Percentiles rank a stretch among this genome's conserved stretches.
Evolutionary conservation across 64 coral and sea anemone species (phyloP).

Genomic region (Platygyra sinensis): DNA sequence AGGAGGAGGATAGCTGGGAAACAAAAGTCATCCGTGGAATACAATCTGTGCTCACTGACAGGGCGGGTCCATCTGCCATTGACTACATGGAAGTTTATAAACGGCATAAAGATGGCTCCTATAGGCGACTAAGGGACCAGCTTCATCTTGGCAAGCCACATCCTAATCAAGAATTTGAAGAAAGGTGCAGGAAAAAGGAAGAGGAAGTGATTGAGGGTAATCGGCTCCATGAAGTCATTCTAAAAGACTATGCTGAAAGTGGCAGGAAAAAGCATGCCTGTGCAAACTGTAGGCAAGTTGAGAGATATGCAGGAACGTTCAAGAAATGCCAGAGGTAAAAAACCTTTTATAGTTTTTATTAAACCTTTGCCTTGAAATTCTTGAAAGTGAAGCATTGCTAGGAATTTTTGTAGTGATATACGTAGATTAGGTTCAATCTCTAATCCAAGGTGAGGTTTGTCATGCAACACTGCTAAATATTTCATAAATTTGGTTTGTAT

Average conservation of each 20-base stretch:
- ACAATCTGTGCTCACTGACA: conserved; percentile 11
- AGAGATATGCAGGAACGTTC: conserved; percentile 29
- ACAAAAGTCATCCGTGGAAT: conserved; percentile 25
- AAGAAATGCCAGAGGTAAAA: conserved; percentile 70
- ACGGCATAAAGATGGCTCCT: conserved; percentile 4
- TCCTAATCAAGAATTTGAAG: conserved; percentile 55
- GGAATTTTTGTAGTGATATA: too few relatives aligned
- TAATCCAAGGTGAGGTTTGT: too few relatives aligned
- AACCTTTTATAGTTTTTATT: not conserved
- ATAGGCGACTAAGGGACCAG: conserved; percentile 8
- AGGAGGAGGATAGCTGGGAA: conserved; percentile 12
- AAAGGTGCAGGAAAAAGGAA: conserved; percentile 30
- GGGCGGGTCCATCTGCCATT: conserved; percentile 12
- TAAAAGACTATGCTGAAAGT: conserved; percentile 8
- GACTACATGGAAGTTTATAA: conserved; percentile 18
- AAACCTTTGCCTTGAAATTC: too few relatives aligned
- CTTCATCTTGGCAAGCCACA: conserved; percentile 54
- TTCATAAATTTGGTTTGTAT: too few relatives aligned
- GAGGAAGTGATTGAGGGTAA: conserved; percentile 19
- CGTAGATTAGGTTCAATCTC: too few relatives aligned
- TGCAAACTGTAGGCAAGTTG: conserved; percentile 60
- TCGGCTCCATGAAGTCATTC: conserved; percentile 24
- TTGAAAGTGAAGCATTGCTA: too few relatives aligned
- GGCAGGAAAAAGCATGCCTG: conserved; percentile 21
- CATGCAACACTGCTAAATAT: too few relatives aligned